Conservation (phyloP, 2,888 invertebrate species). For the Tachina grossa region DNA sequence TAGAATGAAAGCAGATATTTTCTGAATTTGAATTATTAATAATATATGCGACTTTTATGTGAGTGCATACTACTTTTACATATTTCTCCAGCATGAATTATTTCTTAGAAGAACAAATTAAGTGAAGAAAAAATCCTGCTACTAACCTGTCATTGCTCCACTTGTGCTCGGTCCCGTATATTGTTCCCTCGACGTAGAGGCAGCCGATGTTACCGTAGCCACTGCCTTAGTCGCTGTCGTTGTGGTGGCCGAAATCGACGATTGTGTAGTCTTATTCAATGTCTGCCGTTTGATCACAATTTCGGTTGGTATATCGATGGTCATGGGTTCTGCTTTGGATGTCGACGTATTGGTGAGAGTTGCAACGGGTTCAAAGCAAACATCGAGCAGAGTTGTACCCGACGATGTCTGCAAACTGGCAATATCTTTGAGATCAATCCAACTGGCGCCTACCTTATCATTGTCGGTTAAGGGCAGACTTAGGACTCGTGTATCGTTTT, state of each 20-base stretch:
- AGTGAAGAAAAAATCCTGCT: too few relatives aligned
- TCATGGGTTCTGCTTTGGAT: slow-evolving; percentile 72
- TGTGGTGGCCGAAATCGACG: slow-evolving; percentile 54
- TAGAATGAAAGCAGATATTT: too few relatives aligned
- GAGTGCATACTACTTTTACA: too few relatives aligned
- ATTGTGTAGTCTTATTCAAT: slow-evolving; percentile 63
- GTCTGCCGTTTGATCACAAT: slow-evolving; percentile 72
- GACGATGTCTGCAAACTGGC: slow-evolving; percentile 78
- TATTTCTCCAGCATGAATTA: background rate
- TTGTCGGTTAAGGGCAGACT: slow-evolving; percentile 80
- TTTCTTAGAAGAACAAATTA: background rate
- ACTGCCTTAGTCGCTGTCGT: slow-evolving; percentile 51
- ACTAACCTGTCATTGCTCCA: slow-evolving; percentile 81
- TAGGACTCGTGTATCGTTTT: slow-evolving; percentile 80
- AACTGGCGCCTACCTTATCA: slow-evolving; percentile 81
- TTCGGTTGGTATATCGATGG: slow-evolving; percentile 74
- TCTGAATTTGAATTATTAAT: too few relatives aligned
- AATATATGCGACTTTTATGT: background rate
- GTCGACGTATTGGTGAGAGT: slow-evolving; percentile 67
- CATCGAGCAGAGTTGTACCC: slow-evolving; percentile 76
- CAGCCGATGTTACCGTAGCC: slow-evolving; percentile 71
- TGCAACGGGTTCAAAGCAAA: slow-evolving; percentile 76
- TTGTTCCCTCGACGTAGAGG: slow-evolving; percentile 69
- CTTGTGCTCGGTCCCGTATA: slow-evolving; percentile 73
- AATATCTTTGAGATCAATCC: slow-evolving; percentile 82